Evolutionary conservation across 2,113 vertebrate genomes (phyloP).

Genomic region (Campylorhamphus procurvoides): DNA sequence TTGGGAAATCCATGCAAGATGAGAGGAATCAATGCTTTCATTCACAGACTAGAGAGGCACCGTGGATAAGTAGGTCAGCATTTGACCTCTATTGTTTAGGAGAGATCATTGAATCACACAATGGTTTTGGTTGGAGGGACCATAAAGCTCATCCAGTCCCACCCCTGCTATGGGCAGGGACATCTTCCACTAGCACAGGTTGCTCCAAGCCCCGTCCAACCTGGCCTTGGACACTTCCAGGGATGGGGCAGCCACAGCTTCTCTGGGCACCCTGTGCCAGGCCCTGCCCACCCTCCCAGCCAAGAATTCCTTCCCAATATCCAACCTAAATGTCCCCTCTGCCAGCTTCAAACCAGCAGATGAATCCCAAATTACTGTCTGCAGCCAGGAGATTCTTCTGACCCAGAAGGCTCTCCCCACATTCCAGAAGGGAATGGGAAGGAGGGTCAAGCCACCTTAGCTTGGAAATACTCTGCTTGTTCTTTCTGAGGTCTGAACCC

Average conservation of each 20-base stretch:
- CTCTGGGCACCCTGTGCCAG: background rate
- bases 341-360: background rate
- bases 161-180: background rate
- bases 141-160: fast-evolving
- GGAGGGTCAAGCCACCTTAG: background rate
- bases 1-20: background rate
- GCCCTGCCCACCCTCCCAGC: fast-evolving
- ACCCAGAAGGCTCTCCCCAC: background rate
- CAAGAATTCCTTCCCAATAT: fast-evolving
- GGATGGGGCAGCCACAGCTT: background rate
- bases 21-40: background rate
- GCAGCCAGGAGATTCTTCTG: background rate
- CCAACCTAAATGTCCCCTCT: background rate
- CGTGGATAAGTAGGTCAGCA: background rate
- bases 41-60: background rate
- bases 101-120: background rate
- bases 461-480: background rate
- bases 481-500: background rate
- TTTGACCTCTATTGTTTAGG: background rate
- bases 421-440: background rate
- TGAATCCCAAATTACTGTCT: background rate
- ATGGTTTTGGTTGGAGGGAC: background rate
- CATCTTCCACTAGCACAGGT: background rate
- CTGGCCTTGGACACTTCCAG: background rate
- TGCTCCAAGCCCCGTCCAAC: background rate